Conservation (phyloP, 2,888 invertebrate genomes). For the Macrosoma leucophasiata region DNA sequence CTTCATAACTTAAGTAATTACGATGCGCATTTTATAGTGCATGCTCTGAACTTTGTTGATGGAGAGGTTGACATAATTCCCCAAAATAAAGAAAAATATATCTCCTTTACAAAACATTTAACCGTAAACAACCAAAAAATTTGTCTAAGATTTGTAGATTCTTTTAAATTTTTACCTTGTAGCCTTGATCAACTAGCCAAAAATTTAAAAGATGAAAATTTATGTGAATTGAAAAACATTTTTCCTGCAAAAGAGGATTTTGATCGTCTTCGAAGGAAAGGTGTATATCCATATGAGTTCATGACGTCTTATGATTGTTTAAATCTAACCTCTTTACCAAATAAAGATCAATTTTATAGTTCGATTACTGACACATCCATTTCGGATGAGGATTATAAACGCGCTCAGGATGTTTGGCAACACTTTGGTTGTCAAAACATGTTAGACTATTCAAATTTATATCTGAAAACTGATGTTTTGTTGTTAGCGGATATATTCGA, state of each 20-base stretch:
- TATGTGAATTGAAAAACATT: background rate
- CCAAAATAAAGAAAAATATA: no score
- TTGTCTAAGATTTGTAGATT: no score
- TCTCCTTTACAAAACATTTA: constrained; percentile 28
- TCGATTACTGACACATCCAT: constrained; percentile 5
- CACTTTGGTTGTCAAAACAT: constrained; percentile 28
- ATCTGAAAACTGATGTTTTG: constrained; percentile 34
- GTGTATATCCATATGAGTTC: constrained; percentile 19
- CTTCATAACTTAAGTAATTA: no score
- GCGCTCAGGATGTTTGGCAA: constrained; percentile 28
- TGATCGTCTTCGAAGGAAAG: constrained; percentile 8
- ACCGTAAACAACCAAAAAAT: constrained; percentile 24
- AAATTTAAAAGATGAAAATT: constrained; percentile 9
- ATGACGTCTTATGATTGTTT: constrained; percentile 15
- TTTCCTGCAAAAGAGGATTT: constrained; percentile 6
- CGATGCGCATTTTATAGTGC: no score
- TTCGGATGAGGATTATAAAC: constrained; percentile 9
- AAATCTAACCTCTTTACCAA: constrained; percentile 11
- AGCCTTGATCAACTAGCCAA: constrained; percentile 14
- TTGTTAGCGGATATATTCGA: constrained; percentile 37
- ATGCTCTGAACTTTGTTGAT: no score
- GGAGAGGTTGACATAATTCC: no score
- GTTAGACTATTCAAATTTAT: constrained; percentile 33
- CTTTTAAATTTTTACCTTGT: no score
- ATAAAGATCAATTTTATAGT: constrained; percentile 5